Percentiles rank a stretch among this genome's conserved stretches.
Conservation (phyloP, 2,113 vertebrate species). For the Xenus cinereus region DNA sequence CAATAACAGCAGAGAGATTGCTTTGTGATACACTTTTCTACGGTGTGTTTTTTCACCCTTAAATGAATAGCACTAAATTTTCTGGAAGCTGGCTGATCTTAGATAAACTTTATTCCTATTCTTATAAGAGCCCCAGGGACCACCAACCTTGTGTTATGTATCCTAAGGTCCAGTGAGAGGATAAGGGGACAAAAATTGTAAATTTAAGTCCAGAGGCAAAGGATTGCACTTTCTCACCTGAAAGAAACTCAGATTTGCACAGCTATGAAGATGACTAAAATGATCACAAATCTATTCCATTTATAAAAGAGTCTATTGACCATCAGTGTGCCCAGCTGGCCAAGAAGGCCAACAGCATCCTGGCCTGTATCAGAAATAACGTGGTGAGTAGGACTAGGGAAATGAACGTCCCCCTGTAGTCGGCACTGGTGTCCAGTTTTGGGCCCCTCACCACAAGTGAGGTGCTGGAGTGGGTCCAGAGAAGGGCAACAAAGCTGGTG, state of each 20-base stretch:
- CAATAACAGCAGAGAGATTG: not conserved
- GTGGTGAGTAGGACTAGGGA: not conserved
- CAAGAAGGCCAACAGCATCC: not conserved
- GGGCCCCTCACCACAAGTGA: not conserved
- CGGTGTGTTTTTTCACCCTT: not conserved
- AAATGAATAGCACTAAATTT: conserved; percentile 5
- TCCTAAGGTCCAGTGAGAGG: not conserved
- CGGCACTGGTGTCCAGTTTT: not conserved
- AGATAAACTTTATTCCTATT: not conserved
- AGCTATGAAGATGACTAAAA: not conserved
- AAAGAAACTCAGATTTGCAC: not conserved
- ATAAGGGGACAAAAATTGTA: not conserved
- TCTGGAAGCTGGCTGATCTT: not conserved
- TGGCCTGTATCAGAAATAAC: not conserved
- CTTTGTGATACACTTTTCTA: not conserved
- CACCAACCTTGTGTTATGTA: not conserved
- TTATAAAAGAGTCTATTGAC: not conserved
- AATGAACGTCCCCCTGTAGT: not conserved
- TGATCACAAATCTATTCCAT: not conserved
- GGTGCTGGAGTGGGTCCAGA: not conserved
- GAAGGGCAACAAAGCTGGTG: not conserved
- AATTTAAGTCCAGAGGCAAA: not conserved
- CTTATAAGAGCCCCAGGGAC: not conserved
- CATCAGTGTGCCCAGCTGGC: not conserved
- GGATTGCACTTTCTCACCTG: not conserved